Evolutionary conservation across 2,888 invertebrate genomes (phyloP).

Genomic region (Acrobasis consociella): DNA sequence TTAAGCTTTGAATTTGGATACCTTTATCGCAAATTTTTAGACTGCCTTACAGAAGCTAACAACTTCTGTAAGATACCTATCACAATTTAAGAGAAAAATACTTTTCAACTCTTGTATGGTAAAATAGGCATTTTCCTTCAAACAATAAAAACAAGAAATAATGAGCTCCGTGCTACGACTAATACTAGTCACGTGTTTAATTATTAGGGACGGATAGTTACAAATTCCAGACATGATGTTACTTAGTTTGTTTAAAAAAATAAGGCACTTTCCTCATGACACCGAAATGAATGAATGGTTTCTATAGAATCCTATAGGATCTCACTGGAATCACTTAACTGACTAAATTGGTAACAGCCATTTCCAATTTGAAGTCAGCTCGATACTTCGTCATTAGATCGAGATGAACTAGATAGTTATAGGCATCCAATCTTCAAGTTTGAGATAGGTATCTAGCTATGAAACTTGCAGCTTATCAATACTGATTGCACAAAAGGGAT

Average conservation of each 20-base stretch:
- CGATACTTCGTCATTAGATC: background rate
- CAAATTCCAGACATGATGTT: slow-evolving; percentile 2
- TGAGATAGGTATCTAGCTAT: background rate
- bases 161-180: slow-evolving; percentile 37
- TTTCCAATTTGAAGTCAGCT: background rate
- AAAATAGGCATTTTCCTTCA: no score
- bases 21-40: no score
- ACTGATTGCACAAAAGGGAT: background rate
- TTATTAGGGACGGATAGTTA: background rate
- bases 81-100: no score
- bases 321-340: background rate
- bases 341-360: background rate
- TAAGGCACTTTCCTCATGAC: background rate
- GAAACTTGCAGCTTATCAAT: background rate
- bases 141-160: slow-evolving; percentile 4
- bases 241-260: background rate
- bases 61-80: no score
- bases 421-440: background rate
- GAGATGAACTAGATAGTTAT: background rate
- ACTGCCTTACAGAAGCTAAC: no score
- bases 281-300: background rate
- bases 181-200: slow-evolving; percentile 30
- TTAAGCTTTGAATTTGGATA: no score
- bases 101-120: no score
- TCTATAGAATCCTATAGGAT: no score